phyloP scores from a whole-genome alignment of 2,113 vertebrate species.

The Zosterops hypoxanthus region DNA sequence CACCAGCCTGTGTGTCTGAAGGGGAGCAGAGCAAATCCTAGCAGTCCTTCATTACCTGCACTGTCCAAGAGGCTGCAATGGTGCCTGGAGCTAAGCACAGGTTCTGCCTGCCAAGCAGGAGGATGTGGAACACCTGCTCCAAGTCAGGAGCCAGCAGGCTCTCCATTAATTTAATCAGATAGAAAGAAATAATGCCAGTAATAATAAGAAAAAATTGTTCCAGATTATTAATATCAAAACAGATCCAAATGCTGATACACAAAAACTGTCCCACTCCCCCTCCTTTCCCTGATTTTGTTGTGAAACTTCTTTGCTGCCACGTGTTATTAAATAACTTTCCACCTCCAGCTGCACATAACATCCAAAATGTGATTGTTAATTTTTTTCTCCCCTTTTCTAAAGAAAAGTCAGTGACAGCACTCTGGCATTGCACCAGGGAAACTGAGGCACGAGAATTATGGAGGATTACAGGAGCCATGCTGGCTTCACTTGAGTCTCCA shows the following conservation, averaged over 20 bases:
- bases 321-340: background rate
- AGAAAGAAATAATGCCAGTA: background rate
- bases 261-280: background rate
- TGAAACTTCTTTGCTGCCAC: background rate
- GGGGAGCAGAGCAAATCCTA: background rate
- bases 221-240: slow-evolving; percentile 22
- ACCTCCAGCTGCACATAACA: background rate
- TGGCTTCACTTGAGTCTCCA: background rate
- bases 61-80: background rate
- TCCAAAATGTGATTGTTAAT: background rate
- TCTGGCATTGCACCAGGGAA: background rate
- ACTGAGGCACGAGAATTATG: rapidly evolving
- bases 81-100: background rate
- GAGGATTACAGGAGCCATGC: rapidly evolving
- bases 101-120: background rate
- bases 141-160: background rate
- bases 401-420: rapidly evolving
- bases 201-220: background rate
- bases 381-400: background rate
- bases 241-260: background rate
- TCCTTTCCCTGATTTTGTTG: background rate
- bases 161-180: slow-evolving; percentile 27
- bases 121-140: background rate
- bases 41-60: background rate
- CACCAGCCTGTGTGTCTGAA: background rate